Conservation (phyloP, 1,140 invertebrate genomes). For the Gonatopus flavifemur region DNA sequence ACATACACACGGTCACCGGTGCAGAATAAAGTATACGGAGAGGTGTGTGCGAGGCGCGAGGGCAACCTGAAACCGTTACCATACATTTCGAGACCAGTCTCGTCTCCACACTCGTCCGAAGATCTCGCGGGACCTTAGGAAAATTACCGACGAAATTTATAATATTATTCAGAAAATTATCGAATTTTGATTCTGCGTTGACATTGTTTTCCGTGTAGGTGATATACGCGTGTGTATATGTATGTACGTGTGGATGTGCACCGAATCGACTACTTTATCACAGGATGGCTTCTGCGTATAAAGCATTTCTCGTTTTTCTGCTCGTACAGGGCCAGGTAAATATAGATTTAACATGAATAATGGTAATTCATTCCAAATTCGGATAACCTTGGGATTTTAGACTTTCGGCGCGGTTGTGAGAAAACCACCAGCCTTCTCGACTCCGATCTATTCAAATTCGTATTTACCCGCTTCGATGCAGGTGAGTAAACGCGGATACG, state of each 20-base stretch:
- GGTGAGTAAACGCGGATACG: too few species aligned
- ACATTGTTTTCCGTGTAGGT: too few species aligned
- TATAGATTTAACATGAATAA: too few species aligned
- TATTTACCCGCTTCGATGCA: conserved; percentile 50
- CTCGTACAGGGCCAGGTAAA: too few species aligned
- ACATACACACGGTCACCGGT: conserved; percentile 12
- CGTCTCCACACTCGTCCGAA: conserved; percentile 30
- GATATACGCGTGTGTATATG: too few species aligned
- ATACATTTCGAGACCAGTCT: conserved; percentile 47
- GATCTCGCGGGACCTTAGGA: conserved; percentile 26
- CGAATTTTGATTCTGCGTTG: not conserved
- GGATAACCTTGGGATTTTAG: too few species aligned
- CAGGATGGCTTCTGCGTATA: too few species aligned
- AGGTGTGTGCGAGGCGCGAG: conserved; percentile 21
- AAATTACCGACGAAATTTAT: conserved; percentile 4
- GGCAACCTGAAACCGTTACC: conserved; percentile 46
- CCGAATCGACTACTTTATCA: too few species aligned
- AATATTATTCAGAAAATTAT: not conserved
- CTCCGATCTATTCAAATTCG: conserved; percentile 42
- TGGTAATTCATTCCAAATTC: too few species aligned
- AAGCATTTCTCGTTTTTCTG: too few species aligned
- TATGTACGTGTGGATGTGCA: too few species aligned
- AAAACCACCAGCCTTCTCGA: conserved; percentile 42
- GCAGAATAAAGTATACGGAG: conserved; percentile 14
- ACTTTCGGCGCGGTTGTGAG: conserved; percentile 26